phyloP scores from a whole-genome alignment of 2,888 invertebrate genomes.

The Yponomeuta plumbellus region DNA sequence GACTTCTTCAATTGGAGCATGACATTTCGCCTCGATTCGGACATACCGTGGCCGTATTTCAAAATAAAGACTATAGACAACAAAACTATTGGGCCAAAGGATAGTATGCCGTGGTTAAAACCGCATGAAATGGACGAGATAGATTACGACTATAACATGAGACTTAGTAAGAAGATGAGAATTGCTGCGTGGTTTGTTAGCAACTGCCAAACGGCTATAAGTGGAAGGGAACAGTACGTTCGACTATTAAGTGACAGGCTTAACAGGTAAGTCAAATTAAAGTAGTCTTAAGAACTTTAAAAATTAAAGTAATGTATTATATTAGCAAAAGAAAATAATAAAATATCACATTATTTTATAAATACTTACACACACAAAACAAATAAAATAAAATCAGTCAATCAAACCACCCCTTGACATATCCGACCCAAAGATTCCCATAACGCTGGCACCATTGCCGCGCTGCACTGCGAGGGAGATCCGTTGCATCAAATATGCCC shows the following conservation, averaged over 20 bases:
- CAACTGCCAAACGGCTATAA: conserved; percentile 38
- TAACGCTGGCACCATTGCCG: too few species aligned
- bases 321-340: too few species aligned
- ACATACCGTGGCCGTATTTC: conserved; percentile 28
- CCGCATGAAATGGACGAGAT: conserved; percentile 19
- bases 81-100: conserved; percentile 17
- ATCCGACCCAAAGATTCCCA: too few species aligned
- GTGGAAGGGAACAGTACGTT: background rate
- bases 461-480: too few species aligned
- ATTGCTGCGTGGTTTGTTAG: conserved; percentile 55
- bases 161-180: conserved; percentile 33
- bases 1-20: conserved; percentile 31
- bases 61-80: conserved; percentile 23
- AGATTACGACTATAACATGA: conserved; percentile 25
- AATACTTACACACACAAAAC: too few species aligned
- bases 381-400: too few species aligned
- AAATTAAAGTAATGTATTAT: too few species aligned
- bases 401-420: too few species aligned
- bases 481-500: too few species aligned
- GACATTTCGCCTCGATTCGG: conserved; percentile 28
- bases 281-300: conserved; percentile 33
- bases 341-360: too few species aligned
- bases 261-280: conserved; percentile 24
- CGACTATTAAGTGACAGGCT: too few species aligned
- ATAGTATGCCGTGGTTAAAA: conserved; percentile 37